Percentiles rank a stretch among this genome's conserved stretches.
These are phyloP conservation scores for Brachypalpus laphriformis DNA, from an alignment of 2,888 invertebrate genomes.

Conservation along the genomic window DNA sequence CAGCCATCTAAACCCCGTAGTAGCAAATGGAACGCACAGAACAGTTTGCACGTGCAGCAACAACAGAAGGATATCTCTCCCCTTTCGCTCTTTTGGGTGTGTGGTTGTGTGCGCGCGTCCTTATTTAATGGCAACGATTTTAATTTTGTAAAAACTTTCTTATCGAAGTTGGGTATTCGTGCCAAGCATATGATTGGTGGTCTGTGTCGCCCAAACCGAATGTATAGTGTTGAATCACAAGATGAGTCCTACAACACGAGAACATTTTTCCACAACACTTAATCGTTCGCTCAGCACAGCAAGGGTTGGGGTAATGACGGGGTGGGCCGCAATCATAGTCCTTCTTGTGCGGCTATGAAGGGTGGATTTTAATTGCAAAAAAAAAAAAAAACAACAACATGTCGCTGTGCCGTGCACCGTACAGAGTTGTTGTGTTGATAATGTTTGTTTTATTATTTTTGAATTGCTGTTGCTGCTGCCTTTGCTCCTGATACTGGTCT, in stretches of 20 bases:
- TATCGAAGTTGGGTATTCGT: constrained; percentile 49
- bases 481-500: background rate
- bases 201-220: background rate
- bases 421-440: constrained; percentile 30
- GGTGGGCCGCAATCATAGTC: background rate
- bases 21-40: background rate
- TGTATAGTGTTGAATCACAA: constrained; percentile 1
- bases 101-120: constrained; percentile 10
- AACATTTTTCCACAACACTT: constrained; percentile 29
- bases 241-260: constrained; percentile 14
- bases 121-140: constrained; percentile 64
- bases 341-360: too few species aligned
- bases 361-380: constrained; percentile 66
- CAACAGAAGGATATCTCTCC: background rate
- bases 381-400: constrained; percentile 60
- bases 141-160: constrained; percentile 68
- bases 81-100: background rate
- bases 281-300: background rate
- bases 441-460: constrained; percentile 63
- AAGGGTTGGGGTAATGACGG: background rate
- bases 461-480: constrained; percentile 15
- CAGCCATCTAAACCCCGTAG: constrained; percentile 12
- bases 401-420: constrained; percentile 12
- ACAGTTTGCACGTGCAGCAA: constrained; percentile 51
- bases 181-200: constrained; percentile 64